These are phyloP conservation scores for Seriola aureovittata DNA, from an alignment of 2,113 vertebrate species.

Conservation along the genomic window DNA sequence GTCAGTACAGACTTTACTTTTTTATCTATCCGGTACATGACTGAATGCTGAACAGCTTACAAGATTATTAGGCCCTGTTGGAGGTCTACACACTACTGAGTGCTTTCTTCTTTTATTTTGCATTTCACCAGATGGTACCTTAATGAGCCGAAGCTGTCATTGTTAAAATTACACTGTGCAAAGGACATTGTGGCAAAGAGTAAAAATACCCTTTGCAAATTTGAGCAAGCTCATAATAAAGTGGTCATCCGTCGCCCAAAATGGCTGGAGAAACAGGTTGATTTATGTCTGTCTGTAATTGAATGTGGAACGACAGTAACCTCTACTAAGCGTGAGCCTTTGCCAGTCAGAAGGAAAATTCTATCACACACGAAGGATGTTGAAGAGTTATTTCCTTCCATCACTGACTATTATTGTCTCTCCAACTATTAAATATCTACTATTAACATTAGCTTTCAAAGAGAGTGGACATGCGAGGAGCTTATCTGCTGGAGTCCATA, in stretches of 20 bases:
- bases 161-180: slow-evolving; percentile 61
- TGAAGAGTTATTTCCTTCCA: slow-evolving; percentile 57
- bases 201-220: slow-evolving; percentile 64
- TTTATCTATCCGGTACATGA: slow-evolving; percentile 22
- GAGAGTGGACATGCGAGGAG: slow-evolving; percentile 35
- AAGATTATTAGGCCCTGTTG: slow-evolving; percentile 44
- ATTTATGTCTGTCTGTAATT: slow-evolving; percentile 76
- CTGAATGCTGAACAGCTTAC: slow-evolving; percentile 17
- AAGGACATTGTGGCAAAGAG: slow-evolving; percentile 30
- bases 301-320: slow-evolving; percentile 66
- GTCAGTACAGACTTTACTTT: slow-evolving; percentile 1
- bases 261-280: slow-evolving; percentile 51
- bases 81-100: slow-evolving; percentile 38
- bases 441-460: slow-evolving; percentile 62
- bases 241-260: slow-evolving; percentile 61
- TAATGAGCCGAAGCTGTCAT: slow-evolving; percentile 73
- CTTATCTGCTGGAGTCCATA: slow-evolving; percentile 59
- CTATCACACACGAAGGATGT: slow-evolving; percentile 42
- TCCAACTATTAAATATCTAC: slow-evolving; percentile 61
- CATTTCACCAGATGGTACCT: slow-evolving; percentile 76
- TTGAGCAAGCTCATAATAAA: slow-evolving; percentile 79
- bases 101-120: slow-evolving; percentile 54
- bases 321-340: slow-evolving; percentile 55
- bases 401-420: slow-evolving; percentile 56
- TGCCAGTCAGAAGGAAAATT: slow-evolving; percentile 56